Base-by-base conservation (phyloP, 1,140 invertebrate genomes). In the Rhagoletis zephyria region DNA sequence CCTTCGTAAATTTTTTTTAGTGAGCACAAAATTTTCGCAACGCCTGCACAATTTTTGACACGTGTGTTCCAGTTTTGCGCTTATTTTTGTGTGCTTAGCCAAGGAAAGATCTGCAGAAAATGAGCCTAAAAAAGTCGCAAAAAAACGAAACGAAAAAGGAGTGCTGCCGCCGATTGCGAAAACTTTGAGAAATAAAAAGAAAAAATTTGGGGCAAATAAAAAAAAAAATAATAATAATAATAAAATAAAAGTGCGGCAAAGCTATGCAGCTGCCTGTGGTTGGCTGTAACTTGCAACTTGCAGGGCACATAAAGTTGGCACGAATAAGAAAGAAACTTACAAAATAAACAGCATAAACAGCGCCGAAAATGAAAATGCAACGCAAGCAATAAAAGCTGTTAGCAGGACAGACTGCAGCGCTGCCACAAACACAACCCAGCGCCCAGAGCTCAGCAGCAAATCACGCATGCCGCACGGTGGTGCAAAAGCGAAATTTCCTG, bases 41-140 rank as follows among this genome's bases (percentile, higher is more conserved):
- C 74, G 48, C 74, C 48, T 81, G 48, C 70, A 30, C 70, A 81
- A 56, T 56, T 56, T 30, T n/a, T 30, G 45, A 81, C 74, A 81
- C 74, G 74, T 81, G 74, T 81, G 74, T 51, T 51, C 74, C 74
- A 81, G 74, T 81, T 81, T 81, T 81, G 7, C 12, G 4, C 4
- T 56, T 81, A 81, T 77, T 81, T 81, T 81, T 56, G 48, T 56
- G 48, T 81, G 74, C 16, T n/a, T 12, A 14, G 67, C 40, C 16
- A 48, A 74, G 14, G 5, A 16, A 81, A 59, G 74, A 81, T 19
- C 48, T 56, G 48, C 7, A 19, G 7, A 12, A 51, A 81, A 81
- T 56, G 51, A 5, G 51, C 5, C 51, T 56, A 56, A 30, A 42
- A 6, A 67, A 67, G 42, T 9, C 12, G 70, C 12, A 77, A 6